Conservation (phyloP, 1,140 invertebrate genomes). For the Harpegnathos saltator region DNA sequence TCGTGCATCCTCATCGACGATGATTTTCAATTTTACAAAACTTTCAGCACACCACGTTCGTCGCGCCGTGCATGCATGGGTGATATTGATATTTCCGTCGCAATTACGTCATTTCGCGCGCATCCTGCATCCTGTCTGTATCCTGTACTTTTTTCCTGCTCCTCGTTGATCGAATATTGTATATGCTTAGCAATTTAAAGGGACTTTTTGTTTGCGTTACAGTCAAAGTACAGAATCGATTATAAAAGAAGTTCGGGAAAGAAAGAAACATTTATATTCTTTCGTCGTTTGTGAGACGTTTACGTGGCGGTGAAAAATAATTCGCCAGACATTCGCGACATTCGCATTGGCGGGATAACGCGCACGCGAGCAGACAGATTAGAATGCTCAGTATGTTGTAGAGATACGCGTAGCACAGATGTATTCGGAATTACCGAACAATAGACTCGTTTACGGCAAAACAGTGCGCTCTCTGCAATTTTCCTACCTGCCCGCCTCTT, state of each 20-base stretch:
- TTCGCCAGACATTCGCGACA: neutral
- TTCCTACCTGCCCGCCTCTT: neutral
- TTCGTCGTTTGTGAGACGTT: no score
- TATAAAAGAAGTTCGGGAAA: neutral
- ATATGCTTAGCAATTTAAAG: neutral
- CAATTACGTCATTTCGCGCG: neutral
- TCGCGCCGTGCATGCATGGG: neutral
- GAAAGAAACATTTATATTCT: neutral
- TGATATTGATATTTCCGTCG: neutral
- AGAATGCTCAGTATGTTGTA: neutral
- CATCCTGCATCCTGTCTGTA: no score
- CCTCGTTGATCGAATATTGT: neutral
- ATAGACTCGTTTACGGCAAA: conserved; percentile 1
- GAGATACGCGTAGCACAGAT: no score
- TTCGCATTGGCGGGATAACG: neutral
- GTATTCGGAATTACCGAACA: conserved; percentile 11
- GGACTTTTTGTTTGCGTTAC: neutral
- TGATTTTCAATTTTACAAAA: no score
- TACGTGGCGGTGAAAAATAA: neutral
- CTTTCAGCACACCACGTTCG: neutral
- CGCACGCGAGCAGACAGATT: no score
- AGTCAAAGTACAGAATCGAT: neutral
- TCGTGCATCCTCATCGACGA: neutral
- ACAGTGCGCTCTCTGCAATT: neutral
- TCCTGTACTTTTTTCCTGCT: neutral